A percentile compares a stretch with the other conserved stretches of the same genome.
Evolutionary conservation across 2,113 vertebrate species (phyloP).

Genomic region (Chloropsis hardwickii): DNA sequence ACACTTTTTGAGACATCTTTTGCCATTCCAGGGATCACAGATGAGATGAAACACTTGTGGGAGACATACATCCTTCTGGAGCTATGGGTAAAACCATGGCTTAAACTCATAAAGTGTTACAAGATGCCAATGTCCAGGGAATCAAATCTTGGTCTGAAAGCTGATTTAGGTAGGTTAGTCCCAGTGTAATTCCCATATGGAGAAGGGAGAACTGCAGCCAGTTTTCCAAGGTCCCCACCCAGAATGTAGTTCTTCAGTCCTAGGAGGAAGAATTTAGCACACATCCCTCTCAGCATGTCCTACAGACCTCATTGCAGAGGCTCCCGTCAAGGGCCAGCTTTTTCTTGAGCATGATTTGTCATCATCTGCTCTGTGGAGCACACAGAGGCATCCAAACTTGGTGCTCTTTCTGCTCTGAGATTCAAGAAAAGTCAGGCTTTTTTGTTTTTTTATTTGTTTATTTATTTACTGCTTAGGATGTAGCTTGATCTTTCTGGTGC

Average conservation of each 20-base stretch:
- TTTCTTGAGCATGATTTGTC: neutral
- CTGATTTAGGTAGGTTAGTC: neutral
- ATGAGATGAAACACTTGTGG: neutral
- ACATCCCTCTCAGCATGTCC: neutral
- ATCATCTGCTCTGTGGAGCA: neutral
- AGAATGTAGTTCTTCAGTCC: neutral
- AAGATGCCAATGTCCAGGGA: neutral
- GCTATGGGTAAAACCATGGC: neutral
- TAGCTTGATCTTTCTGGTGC: neutral
- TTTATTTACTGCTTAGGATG: neutral
- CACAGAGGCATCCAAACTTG: neutral
- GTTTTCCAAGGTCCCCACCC: neutral
- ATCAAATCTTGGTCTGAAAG: neutral
- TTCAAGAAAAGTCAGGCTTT: neutral
- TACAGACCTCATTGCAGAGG: neutral
- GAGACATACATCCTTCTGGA: neutral
- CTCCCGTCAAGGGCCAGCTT: neutral
- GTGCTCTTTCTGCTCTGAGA: neutral
- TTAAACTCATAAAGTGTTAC: neutral
- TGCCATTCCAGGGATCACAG: neutral
- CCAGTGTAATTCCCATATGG: neutral
- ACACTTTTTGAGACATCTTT: neutral
- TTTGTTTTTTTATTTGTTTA: neutral
- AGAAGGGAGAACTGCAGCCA: neutral
- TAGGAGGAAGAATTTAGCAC: neutral